Percentiles rank a stretch among this genome's conserved stretches.
Evolutionary conservation across 2,797 vertebrate species (phyloP).

Genomic region (Megalops cyprinoides): DNA sequence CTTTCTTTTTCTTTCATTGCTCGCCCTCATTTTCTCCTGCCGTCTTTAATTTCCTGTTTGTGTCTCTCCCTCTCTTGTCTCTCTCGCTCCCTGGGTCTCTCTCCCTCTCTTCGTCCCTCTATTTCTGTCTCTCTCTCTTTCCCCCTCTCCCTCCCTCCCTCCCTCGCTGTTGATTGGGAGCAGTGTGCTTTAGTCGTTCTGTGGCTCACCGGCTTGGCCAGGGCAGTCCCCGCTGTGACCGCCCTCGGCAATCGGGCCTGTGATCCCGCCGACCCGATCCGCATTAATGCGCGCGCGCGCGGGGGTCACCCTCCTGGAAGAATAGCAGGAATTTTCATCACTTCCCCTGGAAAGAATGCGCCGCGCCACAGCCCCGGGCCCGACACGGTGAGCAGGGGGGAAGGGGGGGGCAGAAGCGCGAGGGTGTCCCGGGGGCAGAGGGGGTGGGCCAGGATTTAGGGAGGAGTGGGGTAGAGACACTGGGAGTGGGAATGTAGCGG

Average conservation of each 20-base stretch:
- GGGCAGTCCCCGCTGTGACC: no score
- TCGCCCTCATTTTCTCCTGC: neutral
- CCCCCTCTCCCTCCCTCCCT: neutral
- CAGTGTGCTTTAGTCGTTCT: neutral
- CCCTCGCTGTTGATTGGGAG: neutral
- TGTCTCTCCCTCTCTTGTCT: neutral
- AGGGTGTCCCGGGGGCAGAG: neutral
- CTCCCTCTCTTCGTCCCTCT: no score
- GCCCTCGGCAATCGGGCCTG: neutral
- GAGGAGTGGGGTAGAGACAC: neutral
- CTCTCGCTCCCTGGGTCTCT: no score
- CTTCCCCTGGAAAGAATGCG: slow-evolving; percentile 50
- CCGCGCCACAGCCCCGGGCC: no score
- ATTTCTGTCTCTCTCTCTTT: neutral
- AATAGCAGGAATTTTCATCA: slow-evolving; percentile 54
- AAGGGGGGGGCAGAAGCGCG: neutral
- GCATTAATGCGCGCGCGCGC: slow-evolving; percentile 24
- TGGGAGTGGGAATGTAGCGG: neutral
- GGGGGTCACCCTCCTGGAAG: slow-evolving; percentile 31
- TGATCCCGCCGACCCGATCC: slow-evolving; percentile 16
- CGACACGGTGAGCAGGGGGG: neutral
- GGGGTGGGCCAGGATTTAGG: no score
- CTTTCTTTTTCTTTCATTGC: neutral
- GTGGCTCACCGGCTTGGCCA: no score
- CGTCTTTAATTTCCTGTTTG: neutral